Evolutionary conservation across 2,797 vertebrate species (phyloP).

Genomic region (Hapalemur alaotrensis): DNA sequence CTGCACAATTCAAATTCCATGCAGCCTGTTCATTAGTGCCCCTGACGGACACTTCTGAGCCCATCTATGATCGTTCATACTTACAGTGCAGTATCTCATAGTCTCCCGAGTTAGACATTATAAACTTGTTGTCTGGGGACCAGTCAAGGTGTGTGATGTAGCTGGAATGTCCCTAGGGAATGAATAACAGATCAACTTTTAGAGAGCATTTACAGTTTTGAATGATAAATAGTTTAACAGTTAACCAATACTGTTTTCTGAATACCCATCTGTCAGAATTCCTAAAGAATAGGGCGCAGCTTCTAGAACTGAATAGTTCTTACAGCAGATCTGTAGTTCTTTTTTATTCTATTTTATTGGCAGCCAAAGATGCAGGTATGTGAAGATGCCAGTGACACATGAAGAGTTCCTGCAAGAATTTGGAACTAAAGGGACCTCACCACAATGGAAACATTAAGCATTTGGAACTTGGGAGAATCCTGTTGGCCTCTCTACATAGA

Average conservation of each 20-base stretch:
- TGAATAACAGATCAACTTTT: conserved; percentile 48
- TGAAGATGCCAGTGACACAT: background rate
- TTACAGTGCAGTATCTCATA: conserved; percentile 99
- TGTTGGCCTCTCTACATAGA: background rate
- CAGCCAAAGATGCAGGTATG: background rate
- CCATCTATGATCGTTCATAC: conserved; percentile 75
- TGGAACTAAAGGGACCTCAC: background rate
- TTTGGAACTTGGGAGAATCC: background rate
- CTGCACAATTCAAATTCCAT: background rate
- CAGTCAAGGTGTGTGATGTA: conserved; percentile 99
- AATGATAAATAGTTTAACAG: background rate
- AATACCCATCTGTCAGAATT: background rate
- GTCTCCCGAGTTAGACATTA: conserved; percentile 99
- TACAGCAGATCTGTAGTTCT: background rate
- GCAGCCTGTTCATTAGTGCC: background rate
- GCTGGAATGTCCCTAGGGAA: conserved; percentile 97
- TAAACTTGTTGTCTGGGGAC: conserved; percentile 97
- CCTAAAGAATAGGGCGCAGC: background rate
- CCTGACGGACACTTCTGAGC: background rate
- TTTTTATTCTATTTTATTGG: background rate
- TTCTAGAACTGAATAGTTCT: background rate
- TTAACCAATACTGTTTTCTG: background rate
- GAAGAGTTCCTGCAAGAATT: background rate
- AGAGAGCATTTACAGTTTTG: conserved; percentile 44
- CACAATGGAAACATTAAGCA: background rate